phyloP scores from a whole-genome alignment of 30 jellyfish, hydroid and myxozoan species.

The Chrysaora quinquecirrha region DNA sequence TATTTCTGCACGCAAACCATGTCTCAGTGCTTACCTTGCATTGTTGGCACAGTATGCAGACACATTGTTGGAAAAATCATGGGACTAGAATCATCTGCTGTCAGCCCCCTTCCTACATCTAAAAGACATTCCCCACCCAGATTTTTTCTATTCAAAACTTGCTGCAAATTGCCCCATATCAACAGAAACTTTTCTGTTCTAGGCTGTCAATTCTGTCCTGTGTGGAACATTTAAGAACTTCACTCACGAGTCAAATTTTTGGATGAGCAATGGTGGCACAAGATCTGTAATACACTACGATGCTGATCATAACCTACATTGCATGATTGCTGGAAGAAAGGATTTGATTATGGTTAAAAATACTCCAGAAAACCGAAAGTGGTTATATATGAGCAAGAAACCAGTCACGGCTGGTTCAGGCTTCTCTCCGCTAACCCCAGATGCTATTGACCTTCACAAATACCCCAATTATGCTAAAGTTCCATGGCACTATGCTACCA shows the following conservation, averaged over 20 bases:
- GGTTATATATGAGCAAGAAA: conserved; percentile 68
- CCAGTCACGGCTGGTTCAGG: conserved; percentile 94
- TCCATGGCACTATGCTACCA: conserved; percentile 79
- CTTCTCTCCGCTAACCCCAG: conserved; percentile 82
- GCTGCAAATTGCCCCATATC: too few species aligned
- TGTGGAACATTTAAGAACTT: conserved; percentile 92
- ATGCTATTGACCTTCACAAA: conserved; percentile 63
- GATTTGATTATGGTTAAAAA: conserved; percentile 84
- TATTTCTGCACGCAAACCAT: too few species aligned
- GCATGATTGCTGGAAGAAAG: conserved; percentile 88
- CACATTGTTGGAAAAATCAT: too few species aligned
- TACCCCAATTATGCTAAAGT: conserved; percentile 74
- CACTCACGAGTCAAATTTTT: conserved; percentile 91
- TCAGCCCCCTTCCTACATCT: too few species aligned
- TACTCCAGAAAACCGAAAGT: conserved; percentile 56
- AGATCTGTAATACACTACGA: conserved; percentile 94
- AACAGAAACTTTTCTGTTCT: conserved; percentile 7
- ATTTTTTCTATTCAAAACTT: too few species aligned
- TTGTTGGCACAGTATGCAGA: too few species aligned
- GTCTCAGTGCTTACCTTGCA: too few species aligned
- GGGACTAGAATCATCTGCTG: too few species aligned
- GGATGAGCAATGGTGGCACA: conserved; percentile 97
- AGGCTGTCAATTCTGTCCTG: conserved; percentile 83
- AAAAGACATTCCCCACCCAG: too few species aligned
- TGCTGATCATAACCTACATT: conserved; percentile 94